These are phyloP conservation scores for Metaphire vulgaris DNA, from an alignment of 1,140 invertebrate species.

Conservation along the genomic window DNA sequence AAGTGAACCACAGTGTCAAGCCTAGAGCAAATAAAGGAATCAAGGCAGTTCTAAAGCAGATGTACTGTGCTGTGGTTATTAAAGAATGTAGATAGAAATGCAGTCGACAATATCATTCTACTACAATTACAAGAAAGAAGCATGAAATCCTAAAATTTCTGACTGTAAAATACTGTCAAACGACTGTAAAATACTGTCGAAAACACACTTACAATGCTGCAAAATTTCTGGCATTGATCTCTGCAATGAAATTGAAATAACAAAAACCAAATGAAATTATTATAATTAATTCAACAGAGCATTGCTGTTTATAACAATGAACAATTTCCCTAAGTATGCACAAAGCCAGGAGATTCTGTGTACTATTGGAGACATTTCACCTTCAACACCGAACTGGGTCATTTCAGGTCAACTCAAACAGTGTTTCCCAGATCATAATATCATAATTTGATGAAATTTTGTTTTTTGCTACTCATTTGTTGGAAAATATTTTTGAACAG, in stretches of 20 bases:
- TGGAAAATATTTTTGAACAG: too few relatives aligned
- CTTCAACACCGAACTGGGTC: too few relatives aligned
- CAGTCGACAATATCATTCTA: too few relatives aligned
- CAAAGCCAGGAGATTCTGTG: background rate
- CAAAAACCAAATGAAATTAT: background rate
- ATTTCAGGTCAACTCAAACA: background rate
- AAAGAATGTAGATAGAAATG: too few relatives aligned
- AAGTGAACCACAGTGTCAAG: too few relatives aligned
- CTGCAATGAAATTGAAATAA: background rate
- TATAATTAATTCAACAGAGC: background rate
- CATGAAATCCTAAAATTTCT: background rate
- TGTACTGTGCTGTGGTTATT: too few relatives aligned
- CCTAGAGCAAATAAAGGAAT: too few relatives aligned
- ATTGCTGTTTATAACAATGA: background rate
- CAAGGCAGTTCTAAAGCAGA: too few relatives aligned
- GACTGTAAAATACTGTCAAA: background rate
- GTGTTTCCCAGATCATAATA: background rate
- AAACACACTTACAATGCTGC: background rate
- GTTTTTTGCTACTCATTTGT: too few relatives aligned
- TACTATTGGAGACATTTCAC: background rate
- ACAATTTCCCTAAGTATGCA: background rate
- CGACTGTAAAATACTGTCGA: background rate
- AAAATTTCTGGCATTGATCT: background rate
- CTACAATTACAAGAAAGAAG: background rate
- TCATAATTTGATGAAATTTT: too few relatives aligned